phyloP scores from a whole-genome alignment of 2,888 invertebrate species.

The Acholoe squamosa region DNA sequence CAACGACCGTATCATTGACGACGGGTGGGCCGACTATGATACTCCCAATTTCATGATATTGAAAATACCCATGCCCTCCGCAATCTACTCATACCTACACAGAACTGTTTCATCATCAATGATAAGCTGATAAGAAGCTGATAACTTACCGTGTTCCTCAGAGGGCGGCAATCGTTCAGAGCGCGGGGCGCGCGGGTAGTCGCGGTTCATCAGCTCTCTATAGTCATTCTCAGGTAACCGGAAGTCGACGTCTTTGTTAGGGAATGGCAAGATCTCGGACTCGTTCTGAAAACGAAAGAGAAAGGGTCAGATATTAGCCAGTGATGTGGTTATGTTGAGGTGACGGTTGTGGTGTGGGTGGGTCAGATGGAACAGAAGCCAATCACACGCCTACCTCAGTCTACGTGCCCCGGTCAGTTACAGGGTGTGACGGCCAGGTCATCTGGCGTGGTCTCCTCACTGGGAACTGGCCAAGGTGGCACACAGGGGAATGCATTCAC shows the following conservation, averaged over 20 bases:
- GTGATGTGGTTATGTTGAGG: neutral
- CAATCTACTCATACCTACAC: too few relatives aligned
- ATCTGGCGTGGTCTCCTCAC: neutral
- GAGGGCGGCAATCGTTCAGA: neutral
- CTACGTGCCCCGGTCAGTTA: too few relatives aligned
- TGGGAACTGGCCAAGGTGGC: neutral
- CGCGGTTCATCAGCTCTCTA: slow-evolving; percentile 38
- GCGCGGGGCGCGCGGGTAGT: slow-evolving; percentile 48
- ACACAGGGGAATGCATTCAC: neutral
- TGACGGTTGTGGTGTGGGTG: neutral
- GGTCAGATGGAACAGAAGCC: neutral
- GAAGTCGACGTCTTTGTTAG: slow-evolving; percentile 79
- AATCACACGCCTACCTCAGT: too few relatives aligned
- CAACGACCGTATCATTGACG: too few relatives aligned
- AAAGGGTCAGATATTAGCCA: slow-evolving; percentile 20
- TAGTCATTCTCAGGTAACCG: slow-evolving; percentile 70
- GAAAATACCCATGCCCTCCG: too few relatives aligned
- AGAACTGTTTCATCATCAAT: too few relatives aligned
- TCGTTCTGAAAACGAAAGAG: slow-evolving; percentile 76
- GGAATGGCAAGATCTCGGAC: slow-evolving; percentile 80
- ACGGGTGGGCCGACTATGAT: too few relatives aligned
- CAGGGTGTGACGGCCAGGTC: neutral
- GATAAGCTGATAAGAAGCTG: too few relatives aligned
- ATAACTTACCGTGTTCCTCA: slow-evolving; percentile 8
- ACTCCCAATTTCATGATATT: too few relatives aligned